Evolutionary conservation across 2,797 vertebrate genomes (phyloP), one percentile per base, ranked within the genome.

Genomic region (Leucoraja ocellata): DNA sequence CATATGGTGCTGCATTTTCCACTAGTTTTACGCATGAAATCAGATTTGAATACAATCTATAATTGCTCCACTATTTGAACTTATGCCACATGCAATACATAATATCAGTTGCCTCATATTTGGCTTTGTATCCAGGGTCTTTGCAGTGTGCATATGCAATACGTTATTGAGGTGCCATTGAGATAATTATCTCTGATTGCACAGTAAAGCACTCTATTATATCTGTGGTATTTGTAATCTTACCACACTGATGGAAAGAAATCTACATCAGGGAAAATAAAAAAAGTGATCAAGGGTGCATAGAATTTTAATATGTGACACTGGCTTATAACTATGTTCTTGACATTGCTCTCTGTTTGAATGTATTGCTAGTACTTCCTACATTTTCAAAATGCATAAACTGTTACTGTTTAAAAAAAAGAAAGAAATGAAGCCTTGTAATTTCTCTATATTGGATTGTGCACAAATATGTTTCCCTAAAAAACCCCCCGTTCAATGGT

Each of bases 151-250:
- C 21, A 2, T 7, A 18, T 36, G 68, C n/a, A 65, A 68, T 88
- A 36, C n/a, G 21, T 88, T 88, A 88, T 88, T 88, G 68, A 36
- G 84, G 84, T 88, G 36, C n/a, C 61, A 68, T 68, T 68, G 63
- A 88, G 84, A 88, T 88, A 88, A 88, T 88, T 88, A 68, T 36
- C 63, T 88, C 63, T 88, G 61, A 88, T 88, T 88, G 32, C 63
- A 88, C 28, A n/a, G 84, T 88, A 68, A 68, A 88, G 63, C n/a
- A 68, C 61, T 36, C 68, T 88, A 36, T 88, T 68, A 65, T 88
- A 88, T 68, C 63, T 88, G 39, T n/a, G 23, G 84, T 88, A 32
- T 88, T 88, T n/a, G 63, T 88, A 88, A 88, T 88, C 84, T 68
- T 86, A 86, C 28, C 9, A 18, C 32, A 68, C 84, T 88, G 84